Base-by-base conservation (phyloP, 2,888 invertebrate species). In the Hirtodrosophila histrioides region DNA sequence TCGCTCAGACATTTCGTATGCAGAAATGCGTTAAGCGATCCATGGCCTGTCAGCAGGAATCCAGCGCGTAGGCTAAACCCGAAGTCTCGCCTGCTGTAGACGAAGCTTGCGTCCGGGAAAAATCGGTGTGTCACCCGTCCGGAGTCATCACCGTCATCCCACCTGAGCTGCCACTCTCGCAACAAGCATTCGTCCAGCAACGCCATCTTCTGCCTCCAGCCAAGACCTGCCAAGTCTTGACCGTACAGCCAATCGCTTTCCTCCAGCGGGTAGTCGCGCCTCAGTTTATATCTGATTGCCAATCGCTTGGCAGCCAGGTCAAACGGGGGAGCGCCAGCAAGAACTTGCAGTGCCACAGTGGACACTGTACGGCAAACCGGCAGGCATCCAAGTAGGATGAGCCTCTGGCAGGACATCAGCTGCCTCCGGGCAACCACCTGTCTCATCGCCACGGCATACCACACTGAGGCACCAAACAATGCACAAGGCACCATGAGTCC, bases 311-410 rank as follows among this genome's bases (percentile, higher is more conserved):
- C 56, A 27, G 11, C 48, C 37, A 58, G 29, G 10, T 64, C 58
- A 41, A 64, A 31, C n/a, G 41, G 57, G 17, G 44, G 55, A 10
- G 43, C 62, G 33, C 62, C 61, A 48, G 61, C 23, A 33, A 54
- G 43, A 3, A 53, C 48, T n/a, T 41, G 54, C 35, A 60, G 53
- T 12, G 54, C 50, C 24, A 6, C 55, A 8, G 50, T 57, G 33
- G 55, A 53, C 37, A 56, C 62, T 48, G 49, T 58, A 7, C 53
- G 56, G 50, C 56, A 67, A 9, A 53, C 56, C 43, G 66, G 41
- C 3, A 53, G 40, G 39, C 67, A 53, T 36, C 60, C 55, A 7
- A 60, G 23, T 4, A 56, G 51, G 23, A 57, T 61, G 0, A 48
- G 40, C 17, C 27, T 1, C 6, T 27, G 27, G 27, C 27, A 27